Percentiles rank a stretch among this genome's conserved stretches.
These are phyloP conservation scores for Corbicula japonica DNA, from an alignment of 2,888 invertebrate species.

Conservation along the genomic window DNA sequence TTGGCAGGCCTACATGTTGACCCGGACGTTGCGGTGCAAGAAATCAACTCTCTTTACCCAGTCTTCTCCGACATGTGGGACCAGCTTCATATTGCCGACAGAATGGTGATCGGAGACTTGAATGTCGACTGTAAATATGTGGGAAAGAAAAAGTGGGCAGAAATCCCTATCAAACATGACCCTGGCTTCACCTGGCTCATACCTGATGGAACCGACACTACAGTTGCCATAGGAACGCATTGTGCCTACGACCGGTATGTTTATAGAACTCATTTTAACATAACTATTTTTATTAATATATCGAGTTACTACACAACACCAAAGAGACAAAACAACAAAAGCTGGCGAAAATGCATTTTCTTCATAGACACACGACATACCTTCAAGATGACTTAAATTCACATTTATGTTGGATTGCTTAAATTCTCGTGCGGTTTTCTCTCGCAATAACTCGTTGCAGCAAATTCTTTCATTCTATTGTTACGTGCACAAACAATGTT, in stretches of 20 bases:
- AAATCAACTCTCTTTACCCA: constrained; percentile 66
- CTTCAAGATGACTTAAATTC: too few species aligned
- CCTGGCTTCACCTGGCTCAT: constrained; percentile 74
- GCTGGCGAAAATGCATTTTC: too few species aligned
- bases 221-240: constrained; percentile 65
- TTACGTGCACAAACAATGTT: too few species aligned
- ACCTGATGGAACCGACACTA: constrained; percentile 77
- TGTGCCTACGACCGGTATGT: constrained; percentile 80
- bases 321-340: too few species aligned
- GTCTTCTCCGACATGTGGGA: constrained; percentile 64
- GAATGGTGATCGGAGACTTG: constrained; percentile 77
- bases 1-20: constrained; percentile 74
- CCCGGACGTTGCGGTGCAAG: constrained; percentile 71
- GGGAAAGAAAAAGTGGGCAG: constrained; percentile 63
- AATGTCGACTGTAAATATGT: constrained; percentile 81
- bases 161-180: constrained; percentile 66
- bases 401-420: too few species aligned
- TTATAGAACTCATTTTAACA: too few species aligned
- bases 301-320: too few species aligned
- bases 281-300: too few species aligned
- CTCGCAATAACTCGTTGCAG: too few species aligned
- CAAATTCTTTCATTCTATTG: too few species aligned
- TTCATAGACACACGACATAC: too few species aligned
- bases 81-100: constrained; percentile 60
- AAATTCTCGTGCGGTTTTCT: too few species aligned